Conservation (phyloP, 1,140 invertebrate genomes). For the Hetaerina americana region DNA sequence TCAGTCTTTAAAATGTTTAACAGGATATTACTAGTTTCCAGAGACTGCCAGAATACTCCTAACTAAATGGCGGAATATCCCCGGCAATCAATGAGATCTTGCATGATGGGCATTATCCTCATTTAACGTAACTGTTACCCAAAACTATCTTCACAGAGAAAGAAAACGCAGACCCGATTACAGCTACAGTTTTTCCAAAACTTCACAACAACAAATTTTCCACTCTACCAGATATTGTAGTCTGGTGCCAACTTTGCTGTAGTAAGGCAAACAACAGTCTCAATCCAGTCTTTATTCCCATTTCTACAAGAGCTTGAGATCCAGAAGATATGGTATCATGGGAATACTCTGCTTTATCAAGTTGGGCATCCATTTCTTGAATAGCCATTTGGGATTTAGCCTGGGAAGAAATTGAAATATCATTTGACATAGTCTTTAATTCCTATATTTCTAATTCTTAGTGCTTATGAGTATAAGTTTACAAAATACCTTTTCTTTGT, state of each 20-base stretch:
- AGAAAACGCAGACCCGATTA: no score
- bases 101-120: no score
- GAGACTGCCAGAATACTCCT: no score
- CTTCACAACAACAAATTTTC: no score
- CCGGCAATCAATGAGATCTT: no score
- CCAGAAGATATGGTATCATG: conserved; percentile 24
- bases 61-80: no score
- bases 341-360: conserved; percentile 9
- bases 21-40: no score
- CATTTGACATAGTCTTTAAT: no score
- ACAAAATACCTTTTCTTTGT: conserved; percentile 26
- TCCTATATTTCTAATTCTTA: background rate
- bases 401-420: conserved; percentile 14
- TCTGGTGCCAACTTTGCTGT: conserved; percentile 40
- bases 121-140: no score
- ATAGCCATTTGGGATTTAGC: conserved; percentile 12
- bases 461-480: background rate
- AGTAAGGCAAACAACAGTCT: conserved; percentile 46
- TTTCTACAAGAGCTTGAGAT: conserved; percentile 45
- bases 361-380: background rate
- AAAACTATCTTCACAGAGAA: no score
- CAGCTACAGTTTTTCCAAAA: no score
- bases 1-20: no score
- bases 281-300: conserved; percentile 48
- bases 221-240: conserved; percentile 16